These are phyloP conservation scores for Lepus timidus DNA, from an alignment of 2,113 vertebrate species.

Conservation along the genomic window DNA sequence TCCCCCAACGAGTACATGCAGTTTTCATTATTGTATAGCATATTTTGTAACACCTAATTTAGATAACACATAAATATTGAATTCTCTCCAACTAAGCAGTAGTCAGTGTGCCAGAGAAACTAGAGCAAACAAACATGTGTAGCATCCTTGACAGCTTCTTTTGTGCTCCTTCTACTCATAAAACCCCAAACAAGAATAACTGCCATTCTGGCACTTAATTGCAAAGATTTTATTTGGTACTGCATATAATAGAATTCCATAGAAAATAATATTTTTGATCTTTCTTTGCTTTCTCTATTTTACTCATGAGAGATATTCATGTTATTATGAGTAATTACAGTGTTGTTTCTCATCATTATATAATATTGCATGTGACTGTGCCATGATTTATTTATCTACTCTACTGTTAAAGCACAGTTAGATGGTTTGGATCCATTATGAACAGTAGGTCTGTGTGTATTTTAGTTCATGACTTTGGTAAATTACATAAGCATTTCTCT, in stretches of 20 bases:
- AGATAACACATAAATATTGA: neutral
- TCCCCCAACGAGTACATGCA: neutral
- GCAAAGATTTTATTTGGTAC: neutral
- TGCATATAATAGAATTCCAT: neutral
- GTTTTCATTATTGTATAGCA: neutral
- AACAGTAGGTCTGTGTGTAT: neutral
- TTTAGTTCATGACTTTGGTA: slow-evolving; percentile 31
- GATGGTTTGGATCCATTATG: neutral
- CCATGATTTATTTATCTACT: neutral
- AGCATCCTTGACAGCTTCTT: neutral
- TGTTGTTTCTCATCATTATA: neutral
- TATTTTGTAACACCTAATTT: neutral
- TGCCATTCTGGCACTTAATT: neutral
- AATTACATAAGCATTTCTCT: slow-evolving; percentile 32
- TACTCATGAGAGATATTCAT: neutral
- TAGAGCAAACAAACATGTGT: neutral
- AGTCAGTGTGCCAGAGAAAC: neutral
- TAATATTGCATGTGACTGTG: neutral
- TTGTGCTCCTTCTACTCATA: neutral
- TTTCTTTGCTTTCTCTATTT: neutral
- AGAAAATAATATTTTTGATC: neutral
- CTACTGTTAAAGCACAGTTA: neutral
- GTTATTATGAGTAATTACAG: neutral
- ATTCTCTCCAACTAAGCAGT: slow-evolving; percentile 14
- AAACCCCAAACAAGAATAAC: neutral